Conservation (phyloP, 2,113 vertebrate genomes). For the Erinaceus europaeus region DNA sequence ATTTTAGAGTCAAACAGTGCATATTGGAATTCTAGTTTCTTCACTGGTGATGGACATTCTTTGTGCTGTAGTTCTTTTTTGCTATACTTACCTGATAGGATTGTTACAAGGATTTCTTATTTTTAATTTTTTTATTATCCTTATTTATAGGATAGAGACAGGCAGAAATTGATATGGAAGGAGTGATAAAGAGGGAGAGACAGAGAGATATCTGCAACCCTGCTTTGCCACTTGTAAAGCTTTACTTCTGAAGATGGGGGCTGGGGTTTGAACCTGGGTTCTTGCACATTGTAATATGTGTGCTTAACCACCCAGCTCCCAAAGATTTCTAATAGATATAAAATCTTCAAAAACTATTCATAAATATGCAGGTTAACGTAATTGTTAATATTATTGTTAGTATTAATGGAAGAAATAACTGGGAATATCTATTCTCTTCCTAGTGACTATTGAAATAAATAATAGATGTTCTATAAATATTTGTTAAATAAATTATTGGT, state of each 20-base stretch:
- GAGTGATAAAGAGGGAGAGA: too few relatives aligned
- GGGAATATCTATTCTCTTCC: neutral
- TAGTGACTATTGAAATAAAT: neutral
- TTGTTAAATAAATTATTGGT: conserved; percentile 15
- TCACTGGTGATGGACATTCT: neutral
- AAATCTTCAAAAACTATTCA: neutral
- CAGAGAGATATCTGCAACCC: too few relatives aligned
- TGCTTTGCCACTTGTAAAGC: too few relatives aligned
- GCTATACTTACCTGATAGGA: neutral
- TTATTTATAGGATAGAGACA: too few relatives aligned
- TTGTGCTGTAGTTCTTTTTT: neutral
- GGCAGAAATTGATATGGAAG: too few relatives aligned
- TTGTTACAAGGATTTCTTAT: neutral
- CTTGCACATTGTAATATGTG: too few relatives aligned
- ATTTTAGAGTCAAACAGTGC: neutral
- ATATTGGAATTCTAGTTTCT: neutral
- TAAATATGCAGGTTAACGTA: neutral
- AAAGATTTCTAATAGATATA: neutral
- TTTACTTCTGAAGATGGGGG: too few relatives aligned
- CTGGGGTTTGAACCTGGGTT: too few relatives aligned
- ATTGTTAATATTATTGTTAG: neutral
- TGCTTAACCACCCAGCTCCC: too few relatives aligned
- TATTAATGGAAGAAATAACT: neutral
- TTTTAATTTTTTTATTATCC: too few relatives aligned
- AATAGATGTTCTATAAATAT: neutral